These are phyloP conservation scores for Dolichotis patagonum DNA, from an alignment of 2,113 vertebrate genomes.

Conservation along the genomic window DNA sequence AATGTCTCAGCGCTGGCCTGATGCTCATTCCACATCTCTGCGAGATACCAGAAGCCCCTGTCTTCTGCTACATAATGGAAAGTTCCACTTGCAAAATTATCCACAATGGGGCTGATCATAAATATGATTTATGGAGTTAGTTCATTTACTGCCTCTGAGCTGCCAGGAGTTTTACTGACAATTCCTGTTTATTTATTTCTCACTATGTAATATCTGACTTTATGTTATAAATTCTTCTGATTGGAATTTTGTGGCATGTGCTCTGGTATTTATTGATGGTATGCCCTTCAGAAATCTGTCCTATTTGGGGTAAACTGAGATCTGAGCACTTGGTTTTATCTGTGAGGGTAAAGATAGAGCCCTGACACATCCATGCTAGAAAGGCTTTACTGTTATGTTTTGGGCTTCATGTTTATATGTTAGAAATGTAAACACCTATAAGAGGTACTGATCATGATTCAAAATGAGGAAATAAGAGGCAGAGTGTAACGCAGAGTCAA, in stretches of 20 bases:
- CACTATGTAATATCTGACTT: constrained; percentile 84
- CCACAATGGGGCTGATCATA: constrained; percentile 59
- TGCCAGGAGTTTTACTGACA: constrained; percentile 87
- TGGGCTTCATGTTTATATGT: not conserved
- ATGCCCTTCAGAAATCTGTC: constrained; percentile 65
- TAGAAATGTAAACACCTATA: not conserved
- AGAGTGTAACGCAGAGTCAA: not conserved
- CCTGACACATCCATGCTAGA: not conserved
- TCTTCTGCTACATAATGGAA: constrained; percentile 39
- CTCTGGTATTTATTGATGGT: constrained; percentile 83
- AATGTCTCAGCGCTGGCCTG: not conserved
- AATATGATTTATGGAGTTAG: constrained; percentile 84
- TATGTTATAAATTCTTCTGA: constrained; percentile 86
- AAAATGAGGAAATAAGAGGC: not conserved
- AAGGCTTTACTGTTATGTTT: not conserved
- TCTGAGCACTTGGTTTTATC: not conserved
- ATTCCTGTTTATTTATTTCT: constrained; percentile 87
- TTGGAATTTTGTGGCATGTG: constrained; percentile 86
- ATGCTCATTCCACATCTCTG: not conserved
- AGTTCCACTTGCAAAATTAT: constrained; percentile 30
- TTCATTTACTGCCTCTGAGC: constrained; percentile 84
- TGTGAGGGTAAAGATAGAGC: not conserved
- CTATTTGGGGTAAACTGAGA: not conserved
- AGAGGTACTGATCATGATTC: not conserved
- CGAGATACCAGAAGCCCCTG: not conserved